Base-by-base conservation (phyloP, 2,797 vertebrate species). In the Macrochelys suwanniensis region DNA sequence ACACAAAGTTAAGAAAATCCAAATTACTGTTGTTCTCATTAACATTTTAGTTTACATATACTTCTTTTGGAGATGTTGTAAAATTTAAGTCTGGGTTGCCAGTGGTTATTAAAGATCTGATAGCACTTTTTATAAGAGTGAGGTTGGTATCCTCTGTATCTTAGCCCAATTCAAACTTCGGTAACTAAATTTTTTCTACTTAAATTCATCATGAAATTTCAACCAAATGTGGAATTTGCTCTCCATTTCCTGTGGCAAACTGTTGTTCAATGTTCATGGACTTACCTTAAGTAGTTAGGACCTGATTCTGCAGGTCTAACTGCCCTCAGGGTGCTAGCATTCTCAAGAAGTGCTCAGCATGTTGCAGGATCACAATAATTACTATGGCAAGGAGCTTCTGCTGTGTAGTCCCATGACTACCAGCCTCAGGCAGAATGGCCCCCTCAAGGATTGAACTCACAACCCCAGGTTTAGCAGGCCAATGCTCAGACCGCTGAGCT, bases 131-230 rank as follows among this genome's bases (percentile, higher is more conserved):
- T 33, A 54, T 8, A 4, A 0, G 26, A 8, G 47, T 33, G 42
- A 51, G 17, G 2, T 68, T 23, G 1, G 3, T 25, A 57, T 10
- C 17, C 49, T 57, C 0, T 2, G 1, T 4, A 0, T 9, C 9
- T 76, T 2, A 68, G 81, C 71, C 42, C 15, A 7, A 78, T 19
- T 25, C 82, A 31, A 11, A 37, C 37, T 2, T 1, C 10, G 65
- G 82, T 13, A 51, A 68, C n/a, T 23, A 9, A 3, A 2, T 0
- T 2, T n/a, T 1, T 25, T 0, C 28, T 1, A 3, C 0, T 15
- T 83, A 51, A 54, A 81, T 6, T 25, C 80, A 65, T 6, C 77
- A 1, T 3, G 0, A 0, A 0, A 0, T 10, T 25, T 13, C 2
- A 23, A 25, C 4, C 19, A 26, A 21, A 21, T 5, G 11, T 0